phyloP scores from a whole-genome alignment of 2,113 vertebrate genomes.

The Odontesthes bonariensis region DNA sequence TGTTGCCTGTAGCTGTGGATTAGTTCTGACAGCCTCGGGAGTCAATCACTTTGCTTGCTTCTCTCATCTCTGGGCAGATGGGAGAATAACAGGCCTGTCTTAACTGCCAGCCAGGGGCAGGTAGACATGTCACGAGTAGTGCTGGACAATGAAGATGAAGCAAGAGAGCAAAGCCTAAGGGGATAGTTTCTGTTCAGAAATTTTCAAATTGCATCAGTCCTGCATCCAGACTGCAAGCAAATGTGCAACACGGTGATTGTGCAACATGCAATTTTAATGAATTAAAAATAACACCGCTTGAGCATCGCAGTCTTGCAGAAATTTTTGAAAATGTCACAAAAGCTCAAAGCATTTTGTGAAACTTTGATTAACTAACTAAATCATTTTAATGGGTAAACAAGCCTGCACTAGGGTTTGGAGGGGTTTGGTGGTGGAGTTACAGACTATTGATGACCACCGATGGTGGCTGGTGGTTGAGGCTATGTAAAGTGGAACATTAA shows the following conservation, averaged over 20 bases:
- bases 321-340: no score
- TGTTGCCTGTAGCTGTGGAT: constrained; percentile 67
- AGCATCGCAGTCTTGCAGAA: no score
- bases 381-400: no score
- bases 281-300: no score
- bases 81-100: constrained; percentile 49
- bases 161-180: constrained; percentile 6
- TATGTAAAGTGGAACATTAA: no score
- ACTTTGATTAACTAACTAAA: no score
- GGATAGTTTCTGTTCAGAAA: neutral
- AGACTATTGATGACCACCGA: no score
- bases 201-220: neutral
- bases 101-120: constrained; percentile 41
- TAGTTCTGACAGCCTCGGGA: constrained; percentile 58
- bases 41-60: constrained; percentile 63
- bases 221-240: neutral
- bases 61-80: constrained; percentile 61
- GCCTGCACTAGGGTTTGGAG: no score
- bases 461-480: no score
- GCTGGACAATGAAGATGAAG: constrained; percentile 23
- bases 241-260: neutral
- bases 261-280: neutral
- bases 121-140: constrained; percentile 26
- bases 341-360: no score
- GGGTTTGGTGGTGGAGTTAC: no score